phyloP scores from a whole-genome alignment of 1,140 invertebrate genomes.

The Drosophila virilis region DNA sequence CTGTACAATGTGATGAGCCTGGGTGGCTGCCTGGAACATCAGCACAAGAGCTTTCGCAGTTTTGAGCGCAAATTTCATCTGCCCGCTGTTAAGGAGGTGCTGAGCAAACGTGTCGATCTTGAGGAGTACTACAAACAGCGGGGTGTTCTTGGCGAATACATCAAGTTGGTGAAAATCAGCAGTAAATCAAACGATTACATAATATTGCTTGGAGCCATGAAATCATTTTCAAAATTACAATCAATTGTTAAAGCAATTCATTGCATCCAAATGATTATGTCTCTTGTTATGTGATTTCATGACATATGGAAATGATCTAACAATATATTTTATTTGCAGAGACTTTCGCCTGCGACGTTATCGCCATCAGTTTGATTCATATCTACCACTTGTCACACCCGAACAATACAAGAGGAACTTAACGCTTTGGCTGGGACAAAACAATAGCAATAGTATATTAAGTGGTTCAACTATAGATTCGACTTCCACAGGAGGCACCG shows the following conservation, averaged over 20 bases:
- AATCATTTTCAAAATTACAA: neutral
- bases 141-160: slow-evolving; percentile 74
- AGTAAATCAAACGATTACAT: slow-evolving; percentile 31
- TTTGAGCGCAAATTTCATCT: slow-evolving; percentile 73
- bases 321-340: slow-evolving; percentile 40
- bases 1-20: slow-evolving; percentile 69
- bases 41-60: slow-evolving; percentile 56
- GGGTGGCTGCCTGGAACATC: slow-evolving; percentile 70
- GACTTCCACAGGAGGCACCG: slow-evolving; percentile 58
- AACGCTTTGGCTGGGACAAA: slow-evolving; percentile 54
- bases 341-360: slow-evolving; percentile 76
- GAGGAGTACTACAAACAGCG: slow-evolving; percentile 80
- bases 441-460: slow-evolving; percentile 65
- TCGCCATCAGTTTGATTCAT: slow-evolving; percentile 73
- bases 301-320: neutral
- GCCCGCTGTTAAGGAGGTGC: slow-evolving; percentile 72
- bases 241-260: too few relatives aligned
- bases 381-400: slow-evolving; percentile 61
- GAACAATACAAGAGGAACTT: slow-evolving; percentile 71
- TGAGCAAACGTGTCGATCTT: slow-evolving; percentile 68
- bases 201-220: neutral
- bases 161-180: slow-evolving; percentile 61
- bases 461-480: slow-evolving; percentile 48
- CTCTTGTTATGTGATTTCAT: neutral
- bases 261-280: too few relatives aligned